A percentile compares a stretch with the other conserved stretches of the same genome.
Evolutionary conservation across 2,888 invertebrate genomes (phyloP).

Genomic region (Calliphora vomitoria): DNA sequence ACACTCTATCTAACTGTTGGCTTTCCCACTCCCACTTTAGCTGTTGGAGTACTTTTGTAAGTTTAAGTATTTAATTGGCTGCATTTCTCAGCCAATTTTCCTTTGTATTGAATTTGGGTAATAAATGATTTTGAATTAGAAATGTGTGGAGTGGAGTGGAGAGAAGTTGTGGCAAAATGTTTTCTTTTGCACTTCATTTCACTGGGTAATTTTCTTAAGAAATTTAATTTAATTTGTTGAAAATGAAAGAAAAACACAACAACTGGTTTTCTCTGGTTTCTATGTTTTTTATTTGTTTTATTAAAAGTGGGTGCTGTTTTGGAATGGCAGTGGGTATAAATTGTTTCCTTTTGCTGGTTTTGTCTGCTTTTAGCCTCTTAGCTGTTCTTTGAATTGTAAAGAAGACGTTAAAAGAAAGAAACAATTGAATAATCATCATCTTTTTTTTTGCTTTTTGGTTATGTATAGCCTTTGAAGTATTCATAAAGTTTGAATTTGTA

Average conservation of each 20-base stretch:
- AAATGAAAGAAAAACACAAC: slow-evolving; percentile 30
- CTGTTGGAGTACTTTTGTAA: slow-evolving; percentile 54
- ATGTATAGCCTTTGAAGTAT: slow-evolving; percentile 69
- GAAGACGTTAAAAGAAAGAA: slow-evolving; percentile 23
- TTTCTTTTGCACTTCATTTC: slow-evolving; percentile 73
- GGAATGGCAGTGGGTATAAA: not conserved
- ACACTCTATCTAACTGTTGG: not conserved
- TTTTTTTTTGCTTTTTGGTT: slow-evolving; percentile 26
- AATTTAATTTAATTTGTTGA: slow-evolving; percentile 66
- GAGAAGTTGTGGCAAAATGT: slow-evolving; percentile 51
- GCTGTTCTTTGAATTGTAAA: slow-evolving; percentile 65
- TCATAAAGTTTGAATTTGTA: slow-evolving; percentile 67
- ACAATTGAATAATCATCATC: slow-evolving; percentile 64
- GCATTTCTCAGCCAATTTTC: slow-evolving; percentile 74
- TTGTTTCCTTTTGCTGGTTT: slow-evolving; percentile 17
- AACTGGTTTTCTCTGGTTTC: slow-evolving; percentile 62
- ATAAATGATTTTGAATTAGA: slow-evolving; percentile 30
- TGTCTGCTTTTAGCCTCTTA: slow-evolving; percentile 62
- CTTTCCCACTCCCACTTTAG: not conserved
- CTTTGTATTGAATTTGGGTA: slow-evolving; percentile 16
- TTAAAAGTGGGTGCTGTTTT: not conserved
- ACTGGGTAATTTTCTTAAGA: slow-evolving; percentile 68
- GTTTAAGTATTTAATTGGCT: slow-evolving; percentile 77
- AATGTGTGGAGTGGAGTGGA: not conserved
- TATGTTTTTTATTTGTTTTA: slow-evolving; percentile 36